Evolutionary conservation across 2,113 vertebrate species (phyloP).

Genomic region (Tichodroma muraria): DNA sequence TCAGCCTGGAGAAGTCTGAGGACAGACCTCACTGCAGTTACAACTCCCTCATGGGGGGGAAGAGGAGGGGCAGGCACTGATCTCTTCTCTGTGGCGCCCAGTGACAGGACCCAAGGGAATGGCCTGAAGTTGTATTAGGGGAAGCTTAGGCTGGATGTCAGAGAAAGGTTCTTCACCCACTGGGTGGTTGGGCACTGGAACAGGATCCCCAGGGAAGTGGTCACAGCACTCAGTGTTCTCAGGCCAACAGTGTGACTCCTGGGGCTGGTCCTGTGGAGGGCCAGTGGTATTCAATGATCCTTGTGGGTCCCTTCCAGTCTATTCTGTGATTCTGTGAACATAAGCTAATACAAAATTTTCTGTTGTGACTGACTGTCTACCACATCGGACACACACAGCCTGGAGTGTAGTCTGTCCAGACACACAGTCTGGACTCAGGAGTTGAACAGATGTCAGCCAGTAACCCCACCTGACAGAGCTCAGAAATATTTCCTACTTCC

Average conservation of each 20-base stretch:
- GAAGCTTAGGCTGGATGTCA: neutral
- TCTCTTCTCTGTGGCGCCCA: neutral
- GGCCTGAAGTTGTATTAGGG: neutral
- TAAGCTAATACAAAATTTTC: neutral
- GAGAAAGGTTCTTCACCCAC: neutral
- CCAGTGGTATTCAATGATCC: neutral
- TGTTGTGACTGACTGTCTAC: neutral
- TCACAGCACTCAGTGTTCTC: neutral
- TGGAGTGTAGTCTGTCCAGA: no score
- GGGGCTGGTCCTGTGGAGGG: neutral
- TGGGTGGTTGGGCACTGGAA: fast-evolving
- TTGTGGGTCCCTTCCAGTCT: neutral
- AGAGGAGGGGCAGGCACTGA: neutral
- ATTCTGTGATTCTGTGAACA: neutral
- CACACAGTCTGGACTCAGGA: neutral
- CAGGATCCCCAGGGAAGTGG: neutral
- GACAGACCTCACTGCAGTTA: neutral
- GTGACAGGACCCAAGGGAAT: neutral
- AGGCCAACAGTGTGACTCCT: neutral
- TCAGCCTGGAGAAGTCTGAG: neutral
- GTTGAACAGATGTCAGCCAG: neutral
- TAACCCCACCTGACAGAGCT: neutral
- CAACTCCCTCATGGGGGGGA: fast-evolving
- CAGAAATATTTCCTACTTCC: neutral
- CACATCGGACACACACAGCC: fast-evolving